A percentile compares a stretch with the other conserved stretches of the same genome.
phyloP scores from a whole-genome alignment of 2,113 vertebrate genomes.

The Prinia subflava region DNA sequence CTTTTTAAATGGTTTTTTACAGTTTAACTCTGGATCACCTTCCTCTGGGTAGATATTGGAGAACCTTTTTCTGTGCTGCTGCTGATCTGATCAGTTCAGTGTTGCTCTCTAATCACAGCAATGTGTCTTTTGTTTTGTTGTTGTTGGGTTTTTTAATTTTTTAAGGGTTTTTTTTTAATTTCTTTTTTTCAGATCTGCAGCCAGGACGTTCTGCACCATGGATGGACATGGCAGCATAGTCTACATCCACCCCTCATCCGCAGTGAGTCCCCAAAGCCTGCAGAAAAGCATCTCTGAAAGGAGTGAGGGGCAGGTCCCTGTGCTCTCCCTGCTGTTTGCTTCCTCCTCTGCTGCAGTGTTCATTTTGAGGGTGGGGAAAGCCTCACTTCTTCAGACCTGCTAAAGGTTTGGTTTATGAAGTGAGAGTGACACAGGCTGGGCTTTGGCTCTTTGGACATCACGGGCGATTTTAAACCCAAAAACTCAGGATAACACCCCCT shows the following conservation, averaged over 20 bases:
- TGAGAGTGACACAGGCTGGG: not conserved
- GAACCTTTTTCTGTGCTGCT: not conserved
- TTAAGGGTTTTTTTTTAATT: no score
- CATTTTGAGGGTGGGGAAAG: not conserved
- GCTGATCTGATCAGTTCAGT: not conserved
- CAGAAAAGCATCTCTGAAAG: not conserved
- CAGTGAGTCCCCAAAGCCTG: slow-evolving; percentile 74
- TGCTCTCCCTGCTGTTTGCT: not conserved
- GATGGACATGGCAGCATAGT: slow-evolving; percentile 93
- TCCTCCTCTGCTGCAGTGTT: not conserved
- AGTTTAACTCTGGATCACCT: not conserved
- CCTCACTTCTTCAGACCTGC: not conserved
- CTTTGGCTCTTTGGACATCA: not conserved
- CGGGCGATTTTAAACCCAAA: not conserved
- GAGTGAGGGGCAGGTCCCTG: not conserved
- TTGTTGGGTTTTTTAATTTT: not conserved
- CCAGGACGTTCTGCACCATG: slow-evolving; percentile 95
- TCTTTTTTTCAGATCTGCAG: slow-evolving; percentile 78
- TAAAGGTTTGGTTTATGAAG: not conserved
- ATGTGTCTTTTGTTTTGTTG: not conserved
- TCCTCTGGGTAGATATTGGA: not conserved
- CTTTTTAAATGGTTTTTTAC: not conserved
- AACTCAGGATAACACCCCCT: not conserved
- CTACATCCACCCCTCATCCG: slow-evolving; percentile 94
- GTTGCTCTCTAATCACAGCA: not conserved